Evolutionary conservation across 92 coral and sea anemone species (phyloP).

Genomic region (Palythoa grandiflora): DNA sequence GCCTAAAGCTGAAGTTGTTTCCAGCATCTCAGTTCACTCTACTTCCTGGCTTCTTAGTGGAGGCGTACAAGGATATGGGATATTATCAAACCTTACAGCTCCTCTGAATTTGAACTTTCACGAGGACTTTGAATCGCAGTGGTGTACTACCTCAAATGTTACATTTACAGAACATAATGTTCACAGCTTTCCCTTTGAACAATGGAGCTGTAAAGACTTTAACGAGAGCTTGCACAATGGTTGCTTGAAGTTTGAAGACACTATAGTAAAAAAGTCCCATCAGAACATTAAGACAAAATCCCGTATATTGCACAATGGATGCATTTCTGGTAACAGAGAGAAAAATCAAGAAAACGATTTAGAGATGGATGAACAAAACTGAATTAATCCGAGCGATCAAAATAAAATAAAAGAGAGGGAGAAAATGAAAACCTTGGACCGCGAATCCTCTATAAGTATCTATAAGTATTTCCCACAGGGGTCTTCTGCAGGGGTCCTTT

Average conservation of each 20-base stretch:
- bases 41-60: constrained; percentile 23
- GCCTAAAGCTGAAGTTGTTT: constrained; percentile 21
- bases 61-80: constrained; percentile 10
- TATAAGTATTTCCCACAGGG: too few species aligned
- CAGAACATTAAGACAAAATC: not conserved
- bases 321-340: not conserved
- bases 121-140: constrained; percentile 23
- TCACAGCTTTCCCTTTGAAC: not conserved
- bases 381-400: too few species aligned
- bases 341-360: not conserved
- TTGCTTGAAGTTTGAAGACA: constrained; percentile 34
- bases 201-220: constrained; percentile 21
- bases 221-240: not conserved
- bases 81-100: not conserved
- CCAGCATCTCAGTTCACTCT: constrained; percentile 19
- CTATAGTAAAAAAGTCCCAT: not conserved
- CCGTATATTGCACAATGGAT: constrained; percentile 17
- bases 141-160: constrained; percentile 23
- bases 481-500: too few species aligned
- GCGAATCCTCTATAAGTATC: too few species aligned
- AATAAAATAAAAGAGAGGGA: too few species aligned
- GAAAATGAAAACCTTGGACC: too few species aligned
- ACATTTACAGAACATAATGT: not conserved
- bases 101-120: constrained; percentile 10
- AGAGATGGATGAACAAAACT: not conserved